Conservation (phyloP, 2,113 vertebrate species). For the Sporophila hypoxantha region DNA sequence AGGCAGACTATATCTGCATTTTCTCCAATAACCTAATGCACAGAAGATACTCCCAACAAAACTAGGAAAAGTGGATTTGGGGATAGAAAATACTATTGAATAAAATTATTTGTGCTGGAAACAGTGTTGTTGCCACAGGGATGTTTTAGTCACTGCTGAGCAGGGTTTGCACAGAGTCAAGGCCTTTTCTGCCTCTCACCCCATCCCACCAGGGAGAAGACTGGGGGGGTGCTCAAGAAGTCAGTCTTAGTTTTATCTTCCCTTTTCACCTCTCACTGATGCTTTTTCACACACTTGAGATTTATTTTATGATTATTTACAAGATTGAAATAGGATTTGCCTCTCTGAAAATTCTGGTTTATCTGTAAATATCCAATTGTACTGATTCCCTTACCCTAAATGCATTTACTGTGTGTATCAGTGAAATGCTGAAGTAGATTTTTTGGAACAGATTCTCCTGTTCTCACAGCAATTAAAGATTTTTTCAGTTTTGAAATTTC, state of each 20-base stretch:
- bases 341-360: not conserved
- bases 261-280: not conserved
- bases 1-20: too few species aligned
- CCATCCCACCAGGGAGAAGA: not conserved
- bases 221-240: not conserved
- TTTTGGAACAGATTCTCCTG: not conserved
- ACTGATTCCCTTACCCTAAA: not conserved
- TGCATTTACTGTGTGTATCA: not conserved
- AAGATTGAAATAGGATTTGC: not conserved
- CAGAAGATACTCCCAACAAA: not conserved
- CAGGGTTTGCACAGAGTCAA: not conserved
- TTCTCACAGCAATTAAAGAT: not conserved
- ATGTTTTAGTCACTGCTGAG: not conserved
- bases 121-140: not conserved
- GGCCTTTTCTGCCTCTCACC: not conserved
- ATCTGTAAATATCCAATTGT: not conserved
- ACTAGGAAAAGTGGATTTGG: not conserved
- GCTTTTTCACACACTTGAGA: not conserved
- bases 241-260: not conserved
- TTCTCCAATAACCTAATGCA: not conserved
- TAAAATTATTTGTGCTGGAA: not conserved
- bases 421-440: not conserved
- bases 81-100: not conserved
- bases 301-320: not conserved
- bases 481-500: not conserved